These are phyloP conservation scores for Ypsolopha scabrella DNA, from an alignment of 2,888 invertebrate genomes.

Conservation along the genomic window DNA sequence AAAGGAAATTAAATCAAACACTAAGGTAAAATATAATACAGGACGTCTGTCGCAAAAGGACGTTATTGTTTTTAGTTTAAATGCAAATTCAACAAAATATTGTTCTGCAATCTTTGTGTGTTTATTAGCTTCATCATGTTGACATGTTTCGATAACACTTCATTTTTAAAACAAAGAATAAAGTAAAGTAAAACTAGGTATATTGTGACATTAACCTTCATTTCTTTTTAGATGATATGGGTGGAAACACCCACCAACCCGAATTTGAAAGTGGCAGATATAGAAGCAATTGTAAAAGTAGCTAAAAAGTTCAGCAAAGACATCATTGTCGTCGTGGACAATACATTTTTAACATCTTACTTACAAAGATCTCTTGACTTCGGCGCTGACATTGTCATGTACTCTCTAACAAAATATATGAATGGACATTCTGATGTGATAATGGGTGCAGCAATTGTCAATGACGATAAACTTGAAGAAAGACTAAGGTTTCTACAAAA, in stretches of 20 bases:
- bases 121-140: too few species aligned
- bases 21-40: slow-evolving; percentile 73
- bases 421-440: slow-evolving; percentile 98
- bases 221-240: slow-evolving; percentile 82
- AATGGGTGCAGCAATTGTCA: slow-evolving; percentile 91
- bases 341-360: slow-evolving; percentile 93
- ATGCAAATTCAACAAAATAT: too few species aligned
- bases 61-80: too few species aligned
- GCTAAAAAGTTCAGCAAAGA: slow-evolving; percentile 65
- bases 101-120: too few species aligned
- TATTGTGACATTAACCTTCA: too few species aligned
- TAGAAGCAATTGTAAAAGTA: slow-evolving; percentile 74
- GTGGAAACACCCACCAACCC: slow-evolving; percentile 98
- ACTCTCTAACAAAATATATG: slow-evolving; percentile 97
- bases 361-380: slow-evolving; percentile 91
- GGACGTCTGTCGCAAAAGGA: too few species aligned
- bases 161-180: too few species aligned
- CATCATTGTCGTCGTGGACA: slow-evolving; percentile 87
- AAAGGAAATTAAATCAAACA: slow-evolving; percentile 81
- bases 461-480: slow-evolving; percentile 76
- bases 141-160: too few species aligned
- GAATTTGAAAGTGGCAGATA: slow-evolving; percentile 88
- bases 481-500: slow-evolving; percentile 89
- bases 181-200: too few species aligned
- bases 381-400: slow-evolving; percentile 92